Evolutionary conservation across 2,888 invertebrate genomes (phyloP).

Genomic region (Drosophila histrio): DNA sequence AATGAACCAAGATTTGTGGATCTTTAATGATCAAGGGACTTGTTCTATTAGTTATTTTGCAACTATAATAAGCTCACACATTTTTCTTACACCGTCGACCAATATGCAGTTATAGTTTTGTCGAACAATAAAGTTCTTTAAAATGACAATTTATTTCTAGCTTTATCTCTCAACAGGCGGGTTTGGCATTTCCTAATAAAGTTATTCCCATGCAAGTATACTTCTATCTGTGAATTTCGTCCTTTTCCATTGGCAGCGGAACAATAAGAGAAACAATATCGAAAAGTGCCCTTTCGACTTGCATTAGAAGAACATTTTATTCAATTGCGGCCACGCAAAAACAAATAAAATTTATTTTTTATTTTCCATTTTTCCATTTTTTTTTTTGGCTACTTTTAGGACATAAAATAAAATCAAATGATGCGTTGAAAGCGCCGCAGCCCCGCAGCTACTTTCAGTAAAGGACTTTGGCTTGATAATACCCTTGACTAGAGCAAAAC

Average conservation of each 20-base stretch:
- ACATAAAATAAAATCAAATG: slow-evolving; percentile 81
- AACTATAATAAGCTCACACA: no score
- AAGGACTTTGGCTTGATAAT: slow-evolving; percentile 36
- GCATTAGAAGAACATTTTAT: slow-evolving; percentile 81
- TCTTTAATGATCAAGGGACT: no score
- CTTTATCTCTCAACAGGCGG: background rate
- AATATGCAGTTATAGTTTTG: background rate
- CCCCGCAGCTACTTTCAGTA: slow-evolving; percentile 61
- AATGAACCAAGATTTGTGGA: no score
- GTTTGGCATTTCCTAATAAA: slow-evolving; percentile 28
- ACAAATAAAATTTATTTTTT: slow-evolving; percentile 81
- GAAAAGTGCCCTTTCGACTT: slow-evolving; percentile 52
- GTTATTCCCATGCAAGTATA: slow-evolving; percentile 45
- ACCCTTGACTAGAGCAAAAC: background rate
- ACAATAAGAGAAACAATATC: slow-evolving; percentile 45
- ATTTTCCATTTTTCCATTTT: slow-evolving; percentile 30
- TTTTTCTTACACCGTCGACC: background rate
- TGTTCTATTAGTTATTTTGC: no score
- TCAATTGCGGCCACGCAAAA: slow-evolving; percentile 79
- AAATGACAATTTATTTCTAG: background rate
- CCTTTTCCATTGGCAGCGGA: slow-evolving; percentile 35
- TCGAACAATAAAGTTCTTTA: background rate
- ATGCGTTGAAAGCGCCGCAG: slow-evolving; percentile 71
- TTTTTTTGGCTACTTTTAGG: slow-evolving; percentile 70
- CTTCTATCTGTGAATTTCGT: slow-evolving; percentile 1